Evolutionary conservation across 2,113 vertebrate species (phyloP).

Genomic region (Suncus etruscus): DNA sequence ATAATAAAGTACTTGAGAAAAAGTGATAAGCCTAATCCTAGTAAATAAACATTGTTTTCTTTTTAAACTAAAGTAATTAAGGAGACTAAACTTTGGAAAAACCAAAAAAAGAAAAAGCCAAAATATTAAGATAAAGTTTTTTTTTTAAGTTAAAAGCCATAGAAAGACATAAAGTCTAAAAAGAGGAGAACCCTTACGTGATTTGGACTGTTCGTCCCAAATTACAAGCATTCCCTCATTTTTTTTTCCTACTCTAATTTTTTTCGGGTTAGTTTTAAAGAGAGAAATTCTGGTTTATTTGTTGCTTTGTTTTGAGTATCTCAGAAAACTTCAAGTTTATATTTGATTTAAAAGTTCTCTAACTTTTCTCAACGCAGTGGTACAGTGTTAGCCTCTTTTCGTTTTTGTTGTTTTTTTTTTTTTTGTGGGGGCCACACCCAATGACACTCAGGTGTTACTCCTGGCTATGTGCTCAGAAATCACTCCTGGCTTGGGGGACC

Average conservation of each 20-base stretch:
- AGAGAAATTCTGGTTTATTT: constrained; percentile 27
- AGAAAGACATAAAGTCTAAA: neutral
- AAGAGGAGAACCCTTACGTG: neutral
- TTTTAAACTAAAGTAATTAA: constrained; percentile 13
- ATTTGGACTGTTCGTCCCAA: neutral
- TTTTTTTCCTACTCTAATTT: neutral
- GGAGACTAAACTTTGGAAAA: no score
- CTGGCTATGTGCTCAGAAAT: no score
- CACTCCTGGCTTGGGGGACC: no score
- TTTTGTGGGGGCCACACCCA: no score
- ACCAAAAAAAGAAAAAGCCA: no score
- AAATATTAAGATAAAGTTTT: no score
- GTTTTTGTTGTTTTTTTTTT: no score
- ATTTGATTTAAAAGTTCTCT: neutral
- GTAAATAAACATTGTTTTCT: neutral
- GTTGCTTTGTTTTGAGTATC: neutral
- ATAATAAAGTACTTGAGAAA: constrained; percentile 28
- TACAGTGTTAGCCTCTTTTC: neutral
- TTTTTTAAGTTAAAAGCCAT: neutral
- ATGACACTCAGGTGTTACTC: no score
- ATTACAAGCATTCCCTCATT: neutral
- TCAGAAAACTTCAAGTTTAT: neutral
- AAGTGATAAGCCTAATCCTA: constrained; percentile 20
- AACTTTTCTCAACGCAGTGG: neutral
- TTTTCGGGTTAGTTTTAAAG: constrained; percentile 4